These are phyloP conservation scores for Criorhina ranunculi DNA, from an alignment of 2,888 invertebrate species.

Conservation along the genomic window DNA sequence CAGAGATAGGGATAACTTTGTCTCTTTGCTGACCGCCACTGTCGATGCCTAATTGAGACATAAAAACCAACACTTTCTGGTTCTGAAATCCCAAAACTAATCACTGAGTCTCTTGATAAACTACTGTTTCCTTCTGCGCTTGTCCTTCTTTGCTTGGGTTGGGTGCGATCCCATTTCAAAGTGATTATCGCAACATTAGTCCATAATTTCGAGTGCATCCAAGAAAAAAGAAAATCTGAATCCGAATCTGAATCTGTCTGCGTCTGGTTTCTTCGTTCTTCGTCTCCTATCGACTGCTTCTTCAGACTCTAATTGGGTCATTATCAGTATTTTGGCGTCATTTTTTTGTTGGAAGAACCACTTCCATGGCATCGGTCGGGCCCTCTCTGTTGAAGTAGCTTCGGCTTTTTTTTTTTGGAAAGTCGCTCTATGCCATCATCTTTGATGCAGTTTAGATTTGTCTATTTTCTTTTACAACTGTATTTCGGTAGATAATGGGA, in stretches of 20 bases:
- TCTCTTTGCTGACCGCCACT: slow-evolving; percentile 13
- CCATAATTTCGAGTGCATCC: slow-evolving; percentile 40
- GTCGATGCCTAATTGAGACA: slow-evolving; percentile 60
- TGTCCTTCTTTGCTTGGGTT: neutral
- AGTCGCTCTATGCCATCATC: slow-evolving; percentile 31
- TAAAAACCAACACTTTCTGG: slow-evolving; percentile 40
- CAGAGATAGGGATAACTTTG: slow-evolving; percentile 22
- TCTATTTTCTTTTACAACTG: slow-evolving; percentile 50
- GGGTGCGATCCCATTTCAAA: slow-evolving; percentile 1
- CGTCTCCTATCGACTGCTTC: slow-evolving; percentile 27
- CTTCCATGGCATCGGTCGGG: slow-evolving; percentile 29
- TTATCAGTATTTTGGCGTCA: slow-evolving; percentile 71
- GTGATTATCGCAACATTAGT: slow-evolving; percentile 42
- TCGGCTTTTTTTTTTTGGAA: slow-evolving; percentile 8
- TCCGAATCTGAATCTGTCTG: slow-evolving; percentile 9
- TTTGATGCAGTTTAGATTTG: slow-evolving; percentile 51
- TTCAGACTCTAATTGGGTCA: slow-evolving; percentile 70
- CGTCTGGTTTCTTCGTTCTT: slow-evolving; percentile 6
- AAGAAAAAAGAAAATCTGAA: slow-evolving; percentile 27
- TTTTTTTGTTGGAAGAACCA: slow-evolving; percentile 27
- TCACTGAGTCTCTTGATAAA: slow-evolving; percentile 14
- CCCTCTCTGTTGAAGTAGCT: slow-evolving; percentile 37
- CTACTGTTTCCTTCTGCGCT: slow-evolving; percentile 18
- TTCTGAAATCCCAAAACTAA: slow-evolving; percentile 16
- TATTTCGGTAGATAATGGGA: slow-evolving; percentile 54